Evolutionary conservation across 2,797 vertebrate genomes (phyloP).

Genomic region (Argya squamiceps): DNA sequence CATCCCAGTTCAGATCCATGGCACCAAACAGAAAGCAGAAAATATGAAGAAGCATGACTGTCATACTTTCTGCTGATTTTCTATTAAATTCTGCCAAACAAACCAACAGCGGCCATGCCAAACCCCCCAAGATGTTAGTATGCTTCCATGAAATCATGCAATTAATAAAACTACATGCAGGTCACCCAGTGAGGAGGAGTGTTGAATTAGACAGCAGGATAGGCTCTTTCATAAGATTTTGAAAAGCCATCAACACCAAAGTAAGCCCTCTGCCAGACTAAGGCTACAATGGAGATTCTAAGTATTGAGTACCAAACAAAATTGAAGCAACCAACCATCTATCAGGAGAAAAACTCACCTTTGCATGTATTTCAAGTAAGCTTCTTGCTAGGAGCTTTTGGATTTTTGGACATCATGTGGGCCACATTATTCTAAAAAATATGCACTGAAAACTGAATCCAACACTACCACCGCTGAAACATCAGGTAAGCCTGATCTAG

Average conservation of each 20-base stretch:
- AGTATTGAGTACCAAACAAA: neutral
- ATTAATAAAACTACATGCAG: neutral
- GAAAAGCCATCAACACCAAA: neutral
- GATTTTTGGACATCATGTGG: neutral
- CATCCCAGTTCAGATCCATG: neutral
- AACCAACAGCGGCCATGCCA: neutral
- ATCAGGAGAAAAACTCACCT: neutral
- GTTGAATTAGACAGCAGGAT: neutral
- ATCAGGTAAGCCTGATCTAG: neutral
- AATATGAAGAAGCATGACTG: neutral
- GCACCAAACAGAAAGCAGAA: neutral
- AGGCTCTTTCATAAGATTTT: neutral
- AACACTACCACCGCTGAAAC: neutral
- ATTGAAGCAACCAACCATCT: neutral
- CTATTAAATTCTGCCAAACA: neutral
- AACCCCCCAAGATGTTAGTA: neutral
- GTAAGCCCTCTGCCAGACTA: neutral
- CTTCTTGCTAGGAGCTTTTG: neutral
- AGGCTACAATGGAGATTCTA: neutral
- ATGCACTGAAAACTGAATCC: neutral
- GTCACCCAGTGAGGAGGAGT: neutral
- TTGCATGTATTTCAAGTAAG: neutral
- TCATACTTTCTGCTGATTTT: neutral
- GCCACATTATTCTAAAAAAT: neutral
- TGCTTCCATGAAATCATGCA: neutral